Percentiles rank a stretch among this genome's conserved stretches.
phyloP scores from a whole-genome alignment of 92 coral and sea anemone species.

The Isaurus tuberculatus region DNA sequence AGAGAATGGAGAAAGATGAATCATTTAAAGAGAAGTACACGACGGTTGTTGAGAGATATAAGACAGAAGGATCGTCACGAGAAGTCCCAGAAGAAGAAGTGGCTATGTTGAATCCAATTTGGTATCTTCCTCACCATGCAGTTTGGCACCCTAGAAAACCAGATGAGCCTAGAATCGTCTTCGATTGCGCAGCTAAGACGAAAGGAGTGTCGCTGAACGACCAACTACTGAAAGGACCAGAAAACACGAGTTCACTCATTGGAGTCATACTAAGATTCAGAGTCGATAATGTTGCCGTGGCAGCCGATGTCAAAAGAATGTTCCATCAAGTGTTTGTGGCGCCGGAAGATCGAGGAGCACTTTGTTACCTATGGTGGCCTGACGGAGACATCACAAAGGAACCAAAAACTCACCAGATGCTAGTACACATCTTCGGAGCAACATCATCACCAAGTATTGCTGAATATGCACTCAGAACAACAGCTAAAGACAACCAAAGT shows the following conservation, averaged over 20 bases:
- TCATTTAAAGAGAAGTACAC: slow-evolving; percentile 58
- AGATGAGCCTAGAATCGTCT: slow-evolving; percentile 9
- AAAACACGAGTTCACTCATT: slow-evolving; percentile 52
- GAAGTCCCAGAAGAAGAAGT: slow-evolving; percentile 63
- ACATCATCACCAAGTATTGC: slow-evolving; percentile 49
- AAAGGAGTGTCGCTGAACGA: slow-evolving; percentile 9
- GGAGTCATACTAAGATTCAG: slow-evolving; percentile 70
- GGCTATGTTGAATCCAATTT: not conserved
- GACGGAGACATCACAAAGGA: slow-evolving; percentile 57
- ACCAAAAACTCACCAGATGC: slow-evolving; percentile 60
- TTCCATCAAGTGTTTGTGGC: slow-evolving; percentile 74
- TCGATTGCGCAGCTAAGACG: slow-evolving; percentile 7
- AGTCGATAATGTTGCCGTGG: slow-evolving; percentile 65
- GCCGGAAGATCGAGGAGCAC: slow-evolving; percentile 77
- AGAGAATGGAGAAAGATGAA: slow-evolving; percentile 67
- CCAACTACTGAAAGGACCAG: not conserved
- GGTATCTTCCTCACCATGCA: slow-evolving; percentile 6
- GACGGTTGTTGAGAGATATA: slow-evolving; percentile 51
- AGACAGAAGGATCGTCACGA: not conserved
- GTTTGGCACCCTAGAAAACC: not conserved
- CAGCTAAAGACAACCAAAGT: slow-evolving; percentile 29
- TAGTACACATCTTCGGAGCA: slow-evolving; percentile 50
- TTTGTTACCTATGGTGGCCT: slow-evolving; percentile 78
- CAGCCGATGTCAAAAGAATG: slow-evolving; percentile 71
- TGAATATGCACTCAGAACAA: slow-evolving; percentile 42